Base-by-base conservation (phyloP, 1,140 invertebrate species). In the Euglossa dilemma region DNA sequence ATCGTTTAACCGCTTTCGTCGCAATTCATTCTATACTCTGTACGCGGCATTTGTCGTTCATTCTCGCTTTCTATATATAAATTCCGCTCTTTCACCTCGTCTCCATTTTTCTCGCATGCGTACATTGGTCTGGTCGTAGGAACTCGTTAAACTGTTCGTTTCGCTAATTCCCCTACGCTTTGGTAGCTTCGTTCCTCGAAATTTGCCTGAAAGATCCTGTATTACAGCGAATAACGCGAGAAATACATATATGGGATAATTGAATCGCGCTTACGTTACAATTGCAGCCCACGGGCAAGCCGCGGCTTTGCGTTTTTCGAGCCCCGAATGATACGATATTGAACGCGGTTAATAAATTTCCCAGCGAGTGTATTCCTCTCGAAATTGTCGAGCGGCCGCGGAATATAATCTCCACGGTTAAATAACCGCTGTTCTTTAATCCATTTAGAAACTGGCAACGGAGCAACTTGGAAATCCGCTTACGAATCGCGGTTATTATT, bases 401-500 rank as follows among this genome's bases (percentile, higher is more conserved):
- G n/a, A 69, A 67, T n/a, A n/a, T 36, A 64, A 43, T 25, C 23
- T 73, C 18, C 45, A 12, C 12, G 25, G n/a, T 75, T 64, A 74
- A 82, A 52, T 76, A 59, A 76, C 54, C 73, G 6, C 8, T 25
- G 43, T 59, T n/a, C 72, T 66, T 67, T 69, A 67, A 69, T 76
- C 73, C 25, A 20, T 67, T 82, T 69, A 59, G 50, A 67, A 76
- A 76, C 52, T 76, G 54, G 25, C 23, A 54, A 59, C 52, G 14
- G 45, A 76, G 54, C 63, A 82, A 69, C 63, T 82, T 57, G 50
- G 18, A 69, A 82, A 82, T 82, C 73, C 72, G 61, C 72, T 82
- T 82, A 82, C 20, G 54, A 50, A 36, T 76, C 23, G 14, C 12
- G 14, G 43, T 36, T 25, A 63, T 56, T 67, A 76, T 76, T 76